phyloP scores from a whole-genome alignment of 2,888 invertebrate genomes.

The Scaptomyza polygonia region DNA sequence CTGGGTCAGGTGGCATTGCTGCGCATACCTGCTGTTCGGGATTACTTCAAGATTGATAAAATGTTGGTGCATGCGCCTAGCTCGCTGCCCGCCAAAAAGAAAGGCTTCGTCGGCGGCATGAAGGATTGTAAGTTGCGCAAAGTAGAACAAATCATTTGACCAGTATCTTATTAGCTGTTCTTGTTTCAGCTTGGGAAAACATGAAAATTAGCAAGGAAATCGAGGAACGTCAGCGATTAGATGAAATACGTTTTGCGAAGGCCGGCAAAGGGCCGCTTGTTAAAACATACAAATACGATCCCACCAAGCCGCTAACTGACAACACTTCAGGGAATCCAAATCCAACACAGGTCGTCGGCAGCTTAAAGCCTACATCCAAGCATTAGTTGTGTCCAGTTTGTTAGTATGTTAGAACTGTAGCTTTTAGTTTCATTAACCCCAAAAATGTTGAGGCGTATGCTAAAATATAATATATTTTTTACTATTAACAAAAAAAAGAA shows the following conservation, averaged over 20 bases:
- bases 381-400: slow-evolving; percentile 32
- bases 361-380: slow-evolving; percentile 38
- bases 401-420: slow-evolving; percentile 56
- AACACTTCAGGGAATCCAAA: neutral
- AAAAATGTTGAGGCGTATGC: slow-evolving; percentile 40
- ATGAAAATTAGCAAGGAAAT: slow-evolving; percentile 91
- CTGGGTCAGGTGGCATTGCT: slow-evolving; percentile 90
- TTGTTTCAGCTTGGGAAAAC: slow-evolving; percentile 90
- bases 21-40: slow-evolving; percentile 89
- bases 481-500: slow-evolving; percentile 30
- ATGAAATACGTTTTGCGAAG: slow-evolving; percentile 91
- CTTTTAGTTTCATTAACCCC: slow-evolving; percentile 43
- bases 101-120: slow-evolving; percentile 91
- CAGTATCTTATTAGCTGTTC: neutral
- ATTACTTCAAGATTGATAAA: slow-evolving; percentile 90
- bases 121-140: slow-evolving; percentile 88
- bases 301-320: slow-evolving; percentile 86
- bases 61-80: slow-evolving; percentile 86
- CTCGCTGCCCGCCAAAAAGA: slow-evolving; percentile 88
- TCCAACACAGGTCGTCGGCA: slow-evolving; percentile 2
- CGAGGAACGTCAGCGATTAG: slow-evolving; percentile 90
- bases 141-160: neutral
- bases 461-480: slow-evolving; percentile 60
- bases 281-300: slow-evolving; percentile 95
- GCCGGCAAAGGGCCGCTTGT: slow-evolving; percentile 94